These are phyloP conservation scores for Polyommatus icarus DNA, from an alignment of 2,888 invertebrate species.

Conservation along the genomic window DNA sequence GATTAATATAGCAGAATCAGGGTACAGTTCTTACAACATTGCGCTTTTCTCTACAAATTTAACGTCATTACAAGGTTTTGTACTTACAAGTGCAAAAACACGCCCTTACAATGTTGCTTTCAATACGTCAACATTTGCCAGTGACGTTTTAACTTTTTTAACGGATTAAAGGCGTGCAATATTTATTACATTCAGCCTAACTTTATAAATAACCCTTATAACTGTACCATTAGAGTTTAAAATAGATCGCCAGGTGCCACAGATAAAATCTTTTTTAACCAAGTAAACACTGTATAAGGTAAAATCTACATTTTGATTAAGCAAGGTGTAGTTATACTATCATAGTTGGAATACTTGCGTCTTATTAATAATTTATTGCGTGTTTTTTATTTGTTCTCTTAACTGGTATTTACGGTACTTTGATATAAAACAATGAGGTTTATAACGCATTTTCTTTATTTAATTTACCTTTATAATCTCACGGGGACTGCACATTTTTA, in stretches of 20 bases:
- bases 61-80: slow-evolving; percentile 4
- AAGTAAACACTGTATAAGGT: slow-evolving; percentile 14
- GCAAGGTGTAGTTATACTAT: slow-evolving; percentile 4
- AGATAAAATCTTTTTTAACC: slow-evolving; percentile 14
- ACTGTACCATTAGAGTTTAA: neutral
- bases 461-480: neutral
- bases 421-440: slow-evolving; percentile 7
- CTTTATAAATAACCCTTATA: neutral
- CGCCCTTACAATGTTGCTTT: slow-evolving; percentile 16
- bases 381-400: neutral
- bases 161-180: slow-evolving; percentile 12
- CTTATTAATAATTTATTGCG: slow-evolving; percentile 14
- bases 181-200: neutral
- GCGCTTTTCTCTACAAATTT: slow-evolving; percentile 11
- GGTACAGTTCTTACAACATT: neutral
- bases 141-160: slow-evolving; percentile 7
- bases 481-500: neutral
- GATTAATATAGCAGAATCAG: neutral
- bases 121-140: slow-evolving; percentile 3
- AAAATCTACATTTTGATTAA: slow-evolving; percentile 25
- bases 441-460: neutral
- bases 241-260: neutral
- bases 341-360: slow-evolving; percentile 25
- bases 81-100: slow-evolving; percentile 9
- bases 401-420: neutral